A percentile compares a stretch with the other conserved stretches of the same genome.
Evolutionary conservation across 2,888 invertebrate genomes (phyloP).

Genomic region (Nephrocerus scutellatus): DNA sequence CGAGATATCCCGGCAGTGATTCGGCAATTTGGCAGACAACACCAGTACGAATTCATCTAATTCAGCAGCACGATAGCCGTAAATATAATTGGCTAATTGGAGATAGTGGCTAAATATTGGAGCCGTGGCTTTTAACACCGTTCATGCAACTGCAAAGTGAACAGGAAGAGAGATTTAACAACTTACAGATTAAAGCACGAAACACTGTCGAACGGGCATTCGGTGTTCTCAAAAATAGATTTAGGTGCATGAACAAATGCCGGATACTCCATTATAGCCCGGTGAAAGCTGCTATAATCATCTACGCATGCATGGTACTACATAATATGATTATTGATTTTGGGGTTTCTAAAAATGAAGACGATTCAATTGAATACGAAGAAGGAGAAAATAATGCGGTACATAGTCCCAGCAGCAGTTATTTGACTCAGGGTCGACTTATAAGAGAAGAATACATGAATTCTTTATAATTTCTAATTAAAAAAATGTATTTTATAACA

Average conservation of each 20-base stretch:
- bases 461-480: too few relatives aligned
- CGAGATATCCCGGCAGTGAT: conserved; percentile 11
- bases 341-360: too few relatives aligned
- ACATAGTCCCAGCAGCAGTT: too few relatives aligned
- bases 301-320: conserved; percentile 9
- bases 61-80: conserved; percentile 2
- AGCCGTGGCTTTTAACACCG: conserved; percentile 13
- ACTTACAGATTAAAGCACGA: conserved; percentile 11
- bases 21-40: conserved; percentile 3
- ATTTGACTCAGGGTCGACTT: too few relatives aligned
- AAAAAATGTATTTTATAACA: too few relatives aligned
- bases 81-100: conserved; percentile 11
- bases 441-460: too few relatives aligned
- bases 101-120: conserved; percentile 11
- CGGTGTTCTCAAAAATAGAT: conserved; percentile 13
- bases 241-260: conserved; percentile 11
- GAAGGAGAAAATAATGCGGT: too few relatives aligned
- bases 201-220: conserved; percentile 12
- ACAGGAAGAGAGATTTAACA: conserved; percentile 9
- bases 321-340: conserved; percentile 13
- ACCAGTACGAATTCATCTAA: conserved; percentile 6
- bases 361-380: too few relatives aligned
- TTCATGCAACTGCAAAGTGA: conserved; percentile 1
- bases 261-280: conserved; percentile 13
- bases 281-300: conserved; percentile 8